Base-by-base conservation (phyloP, 1,140 invertebrate species). In the Drosophila pallidifrons region DNA sequence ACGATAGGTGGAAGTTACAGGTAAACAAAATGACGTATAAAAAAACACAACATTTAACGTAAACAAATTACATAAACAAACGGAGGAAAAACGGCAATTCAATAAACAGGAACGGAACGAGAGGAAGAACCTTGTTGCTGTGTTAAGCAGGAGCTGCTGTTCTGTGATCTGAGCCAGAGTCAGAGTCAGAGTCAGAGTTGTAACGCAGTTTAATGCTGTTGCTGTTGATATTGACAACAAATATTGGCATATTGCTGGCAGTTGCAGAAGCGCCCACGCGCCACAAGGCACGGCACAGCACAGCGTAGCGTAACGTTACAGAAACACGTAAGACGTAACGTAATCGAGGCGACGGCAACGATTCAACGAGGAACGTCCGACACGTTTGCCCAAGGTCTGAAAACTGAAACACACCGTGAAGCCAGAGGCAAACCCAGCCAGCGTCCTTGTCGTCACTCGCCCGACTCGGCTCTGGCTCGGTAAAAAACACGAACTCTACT, bases 1-100 rank as follows among this genome's bases (percentile, higher is more conserved):
- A 69, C 55, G 55, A 76, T 60, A 72, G 54, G 45, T 73, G 46
- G 76, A 73, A 73, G 67, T 59, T 67, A 75, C 49, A 66, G 51
- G 60, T 79, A 70, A 70, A 75, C 61, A 64, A 68, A 66, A 74
- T 65, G 41, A 57, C 41, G 35, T 16, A 55, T 13, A 38, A 54
- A 11, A 67, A 65, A 71, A 57, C 70, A 70, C 61, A 78, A 60
- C 49, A 73, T 64, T 68, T 67, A 71, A 68, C 41, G 65, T 30
- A 80, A 89, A 86, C 77, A 90, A 90, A 90, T 83, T 91, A 90
- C 82, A 91, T 88, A 87, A 88, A 87, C 72, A 87, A 82, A 87
- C 59, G 75, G 65, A 30, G 75, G 61, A 41, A 46, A 79, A 67
- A 75, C 58, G 60, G 61, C 49, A 74, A 45, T 45, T 58, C 45